These are phyloP conservation scores for Scylla paramamosain DNA, from an alignment of 1,140 invertebrate genomes.

Conservation along the genomic window DNA sequence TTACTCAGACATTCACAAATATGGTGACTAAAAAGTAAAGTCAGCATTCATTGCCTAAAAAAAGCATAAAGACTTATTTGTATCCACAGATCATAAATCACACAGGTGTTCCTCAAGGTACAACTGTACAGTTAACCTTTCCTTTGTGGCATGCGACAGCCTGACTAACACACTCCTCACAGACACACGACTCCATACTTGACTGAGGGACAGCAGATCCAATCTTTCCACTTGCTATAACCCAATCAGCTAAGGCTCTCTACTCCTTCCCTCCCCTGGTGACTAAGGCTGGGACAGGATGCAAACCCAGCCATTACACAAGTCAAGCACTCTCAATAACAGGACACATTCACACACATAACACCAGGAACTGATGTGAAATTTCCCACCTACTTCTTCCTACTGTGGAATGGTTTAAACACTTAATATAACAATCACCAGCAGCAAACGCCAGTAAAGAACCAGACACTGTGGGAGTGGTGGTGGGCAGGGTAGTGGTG, in stretches of 20 bases:
- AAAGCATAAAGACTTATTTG: neutral
- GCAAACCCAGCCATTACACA: too few species aligned
- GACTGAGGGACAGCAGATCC: too few species aligned
- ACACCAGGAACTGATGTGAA: too few species aligned
- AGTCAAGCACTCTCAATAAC: too few species aligned
- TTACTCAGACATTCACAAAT: neutral
- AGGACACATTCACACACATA: too few species aligned
- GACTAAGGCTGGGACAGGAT: too few species aligned
- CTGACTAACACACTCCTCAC: too few species aligned
- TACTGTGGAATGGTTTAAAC: neutral
- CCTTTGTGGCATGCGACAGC: too few species aligned
- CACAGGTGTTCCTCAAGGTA: neutral
- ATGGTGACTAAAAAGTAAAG: neutral
- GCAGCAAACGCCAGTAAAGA: neutral
- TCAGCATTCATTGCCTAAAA: neutral
- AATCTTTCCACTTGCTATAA: too few species aligned
- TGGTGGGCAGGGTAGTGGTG: neutral
- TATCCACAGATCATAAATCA: neutral
- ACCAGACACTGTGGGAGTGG: neutral
- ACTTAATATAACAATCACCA: neutral
- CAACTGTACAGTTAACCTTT: neutral
- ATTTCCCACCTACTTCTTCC: neutral
- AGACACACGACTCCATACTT: too few species aligned
- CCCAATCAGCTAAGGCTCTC: too few species aligned
- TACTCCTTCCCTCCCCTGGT: too few species aligned